Evolutionary conservation across 2,797 vertebrate species (phyloP), one percentile per base, ranked within the genome.

Genomic region (Sphenodon punctatus): DNA sequence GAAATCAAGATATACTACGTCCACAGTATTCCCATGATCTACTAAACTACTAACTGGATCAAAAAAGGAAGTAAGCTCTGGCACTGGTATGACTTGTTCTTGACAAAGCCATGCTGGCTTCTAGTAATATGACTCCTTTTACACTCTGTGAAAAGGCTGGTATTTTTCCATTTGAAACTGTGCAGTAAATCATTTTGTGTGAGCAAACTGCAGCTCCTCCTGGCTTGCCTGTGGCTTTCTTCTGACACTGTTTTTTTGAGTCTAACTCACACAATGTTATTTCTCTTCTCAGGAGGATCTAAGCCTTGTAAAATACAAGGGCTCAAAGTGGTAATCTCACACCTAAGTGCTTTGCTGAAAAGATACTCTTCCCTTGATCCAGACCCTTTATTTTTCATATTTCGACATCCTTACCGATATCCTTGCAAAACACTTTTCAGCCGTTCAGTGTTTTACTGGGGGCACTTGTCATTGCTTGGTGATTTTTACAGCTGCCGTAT

Each of bases 401-500:
- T 70, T 70, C 76, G 71, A 64, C 59, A 78, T 55, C 46, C 32
- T 45, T 39, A 42, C 51, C 32, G 42, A 63, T 45, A 43, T 49
- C 41, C 23, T 23, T 64, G 22, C 46, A 36, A 56, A 58, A 66
- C n/a, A 58, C 38, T 30, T 22, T 48, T 38, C 42, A n/a, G 42
- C n/a, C 41, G 75, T 66, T 38, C n/a, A 59, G 74, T 59, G 74
- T 64, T 48, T 38, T 55, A 74, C 71, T 64, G 70, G 74, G 87
- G 89, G 66, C 88, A 68, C 68, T 88, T 86, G 16, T 79, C 65
- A 58, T 88, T 81, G 73, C 70, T 82, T 81, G 84, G 85, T 78
- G 80, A 42, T 88, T 90, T n/a, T 93, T 92, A 70, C 80, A 88
- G 84, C n/a, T 66, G 60, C 45, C 76, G 55, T 19, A 15, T 36